These are phyloP conservation scores for Cardiocondyla obscurior DNA, from an alignment of 1,140 invertebrate genomes.

Conservation along the genomic window DNA sequence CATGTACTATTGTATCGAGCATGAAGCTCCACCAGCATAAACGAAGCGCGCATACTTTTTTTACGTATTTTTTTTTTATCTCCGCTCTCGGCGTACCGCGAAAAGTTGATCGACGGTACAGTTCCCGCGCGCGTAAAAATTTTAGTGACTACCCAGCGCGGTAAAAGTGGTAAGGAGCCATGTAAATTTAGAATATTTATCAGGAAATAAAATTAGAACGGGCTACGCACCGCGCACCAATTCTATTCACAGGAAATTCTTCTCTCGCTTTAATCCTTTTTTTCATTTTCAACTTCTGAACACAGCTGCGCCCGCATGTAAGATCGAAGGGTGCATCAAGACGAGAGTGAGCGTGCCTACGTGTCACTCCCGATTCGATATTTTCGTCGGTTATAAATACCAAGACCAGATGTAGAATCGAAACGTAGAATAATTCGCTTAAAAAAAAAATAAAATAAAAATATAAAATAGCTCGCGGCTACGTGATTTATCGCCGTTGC, in stretches of 20 bases:
- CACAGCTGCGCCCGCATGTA: constrained; percentile 69
- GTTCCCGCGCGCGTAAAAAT: not conserved
- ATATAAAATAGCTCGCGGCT: not conserved
- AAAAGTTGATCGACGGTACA: not conserved
- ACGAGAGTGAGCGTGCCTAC: constrained; percentile 43
- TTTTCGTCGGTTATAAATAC: constrained; percentile 9
- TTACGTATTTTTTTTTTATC: not conserved
- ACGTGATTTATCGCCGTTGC: not conserved
- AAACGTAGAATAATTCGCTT: not conserved
- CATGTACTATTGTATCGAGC: not conserved
- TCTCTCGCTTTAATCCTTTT: constrained; percentile 37
- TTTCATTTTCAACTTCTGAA: constrained; percentile 26
- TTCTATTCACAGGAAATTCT: constrained; percentile 8
- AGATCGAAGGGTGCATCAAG: constrained; percentile 63
- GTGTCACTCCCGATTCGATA: constrained; percentile 17
- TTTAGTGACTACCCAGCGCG: not conserved
- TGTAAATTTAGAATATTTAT: not conserved
- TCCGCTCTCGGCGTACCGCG: not conserved
- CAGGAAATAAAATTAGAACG: constrained; percentile 18
- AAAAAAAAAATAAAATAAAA: no score
- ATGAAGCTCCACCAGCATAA: not conserved
- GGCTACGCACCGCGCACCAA: not conserved
- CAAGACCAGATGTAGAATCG: not conserved
- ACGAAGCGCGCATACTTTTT: not conserved
- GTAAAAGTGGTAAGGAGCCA: not conserved